Conservation (phyloP, 2,797 vertebrate species). For the Austrolebias charrua region DNA sequence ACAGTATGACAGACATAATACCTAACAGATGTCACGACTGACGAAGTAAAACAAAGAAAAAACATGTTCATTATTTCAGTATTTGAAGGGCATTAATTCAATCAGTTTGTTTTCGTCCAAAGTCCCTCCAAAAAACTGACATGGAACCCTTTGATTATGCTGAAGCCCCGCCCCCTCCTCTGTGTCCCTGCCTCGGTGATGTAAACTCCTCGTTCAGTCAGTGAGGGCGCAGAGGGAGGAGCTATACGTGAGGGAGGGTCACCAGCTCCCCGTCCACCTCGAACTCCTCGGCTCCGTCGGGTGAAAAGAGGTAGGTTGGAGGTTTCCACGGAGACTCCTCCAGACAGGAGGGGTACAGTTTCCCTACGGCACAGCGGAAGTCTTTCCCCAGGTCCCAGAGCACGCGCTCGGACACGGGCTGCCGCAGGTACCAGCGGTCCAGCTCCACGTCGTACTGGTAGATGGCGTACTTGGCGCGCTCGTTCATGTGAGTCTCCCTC, state of each 20-base stretch:
- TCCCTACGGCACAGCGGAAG: conserved; percentile 95
- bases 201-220: conserved; percentile 30
- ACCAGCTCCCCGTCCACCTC: conserved; percentile 93
- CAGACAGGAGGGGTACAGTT: conserved; percentile 97
- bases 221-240: conserved; percentile 31
- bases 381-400: conserved; percentile 97
- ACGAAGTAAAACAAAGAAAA: conserved; percentile 41
- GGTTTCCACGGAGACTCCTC: conserved; percentile 98
- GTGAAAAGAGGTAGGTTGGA: conserved; percentile 93
- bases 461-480: conserved; percentile 93
- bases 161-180: conserved; percentile 10
- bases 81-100: conserved; percentile 39
- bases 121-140: conserved; percentile 33
- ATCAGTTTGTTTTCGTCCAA: conserved; percentile 33
- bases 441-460: conserved; percentile 92
- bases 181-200: conserved; percentile 33
- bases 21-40: conserved; percentile 62
- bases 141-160: conserved; percentile 36
- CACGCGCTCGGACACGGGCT: conserved; percentile 93
- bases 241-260: conserved; percentile 90
- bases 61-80: conserved; percentile 34
- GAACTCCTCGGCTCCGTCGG: conserved; percentile 92
- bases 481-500: conserved; percentile 94
- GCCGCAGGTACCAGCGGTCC: conserved; percentile 92
- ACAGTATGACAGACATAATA: conserved; percentile 72